A percentile compares a stretch with the other conserved stretches of the same genome.
Conservation (phyloP, 2,797 vertebrate species). For the Naso thynnoides region DNA sequence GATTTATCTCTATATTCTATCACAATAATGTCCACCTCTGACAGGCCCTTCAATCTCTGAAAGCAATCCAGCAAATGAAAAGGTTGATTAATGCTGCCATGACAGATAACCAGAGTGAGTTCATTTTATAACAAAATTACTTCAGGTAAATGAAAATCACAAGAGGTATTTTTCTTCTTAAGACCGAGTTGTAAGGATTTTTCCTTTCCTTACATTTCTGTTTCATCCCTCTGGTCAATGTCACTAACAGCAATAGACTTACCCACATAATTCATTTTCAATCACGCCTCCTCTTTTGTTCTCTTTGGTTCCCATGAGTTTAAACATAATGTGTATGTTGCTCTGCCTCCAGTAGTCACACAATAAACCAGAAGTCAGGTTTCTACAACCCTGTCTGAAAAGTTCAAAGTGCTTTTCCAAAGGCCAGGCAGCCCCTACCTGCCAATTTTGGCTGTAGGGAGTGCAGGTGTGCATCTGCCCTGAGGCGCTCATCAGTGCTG, state of each 20-base stretch:
- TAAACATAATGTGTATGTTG: background rate
- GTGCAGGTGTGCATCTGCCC: slow-evolving; percentile 80
- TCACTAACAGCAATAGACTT: background rate
- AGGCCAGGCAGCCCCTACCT: slow-evolving; percentile 62
- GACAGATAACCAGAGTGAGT: slow-evolving; percentile 23
- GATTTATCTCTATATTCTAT: slow-evolving; percentile 59
- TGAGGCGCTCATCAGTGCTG: slow-evolving; percentile 65
- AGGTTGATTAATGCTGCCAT: slow-evolving; percentile 43
- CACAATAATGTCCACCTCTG: slow-evolving; percentile 44
- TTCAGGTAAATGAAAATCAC: slow-evolving; percentile 19
- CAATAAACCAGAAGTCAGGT: slow-evolving; percentile 48
- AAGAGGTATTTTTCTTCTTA: slow-evolving; percentile 4
- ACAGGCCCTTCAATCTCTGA: slow-evolving; percentile 46
- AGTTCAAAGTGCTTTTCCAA: slow-evolving; percentile 69
- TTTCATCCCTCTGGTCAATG: background rate
- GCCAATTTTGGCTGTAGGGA: slow-evolving; percentile 67
- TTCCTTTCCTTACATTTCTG: too few species aligned
- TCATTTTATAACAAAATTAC: slow-evolving; percentile 33
- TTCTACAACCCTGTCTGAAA: slow-evolving; percentile 46
- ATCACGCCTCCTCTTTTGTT: background rate
- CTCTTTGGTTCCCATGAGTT: slow-evolving; percentile 14
- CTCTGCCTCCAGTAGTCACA: slow-evolving; percentile 48
- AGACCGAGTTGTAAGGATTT: background rate
- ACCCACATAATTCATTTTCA: background rate
- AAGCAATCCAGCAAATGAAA: slow-evolving; percentile 66